Conservation (phyloP, 2,888 invertebrate genomes). For the Hypsopygia costalis region DNA sequence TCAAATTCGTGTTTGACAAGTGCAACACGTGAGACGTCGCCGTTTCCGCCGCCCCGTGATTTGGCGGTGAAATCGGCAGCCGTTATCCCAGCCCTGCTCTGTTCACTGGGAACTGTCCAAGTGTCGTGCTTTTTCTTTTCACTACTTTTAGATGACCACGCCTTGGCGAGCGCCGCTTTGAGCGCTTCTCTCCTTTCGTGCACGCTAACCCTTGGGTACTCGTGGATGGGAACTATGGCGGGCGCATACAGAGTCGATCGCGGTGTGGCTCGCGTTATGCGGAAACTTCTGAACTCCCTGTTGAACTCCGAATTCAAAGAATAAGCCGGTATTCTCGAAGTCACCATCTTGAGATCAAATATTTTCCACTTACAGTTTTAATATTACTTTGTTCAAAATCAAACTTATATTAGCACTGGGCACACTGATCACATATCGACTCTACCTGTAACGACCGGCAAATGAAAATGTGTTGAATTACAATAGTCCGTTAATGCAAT, state of each 20-base stretch:
- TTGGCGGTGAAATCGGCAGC: constrained; percentile 58
- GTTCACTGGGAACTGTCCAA: constrained; percentile 65
- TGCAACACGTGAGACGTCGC: constrained; percentile 63
- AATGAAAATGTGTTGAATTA: constrained; percentile 50
- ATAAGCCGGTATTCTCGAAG: constrained; percentile 83
- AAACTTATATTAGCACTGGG: constrained; percentile 62
- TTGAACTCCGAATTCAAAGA: constrained; percentile 82
- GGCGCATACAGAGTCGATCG: constrained; percentile 73
- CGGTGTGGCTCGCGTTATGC: constrained; percentile 74
- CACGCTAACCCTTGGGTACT: constrained; percentile 81
- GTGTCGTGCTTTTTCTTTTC: constrained; percentile 72
- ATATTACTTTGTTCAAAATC: constrained; percentile 53
- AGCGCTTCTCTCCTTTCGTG: constrained; percentile 75
- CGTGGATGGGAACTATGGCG: constrained; percentile 81
- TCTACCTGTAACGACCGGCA: constrained; percentile 53
- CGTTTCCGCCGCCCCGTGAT: constrained; percentile 40
- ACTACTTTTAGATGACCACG: constrained; percentile 69
- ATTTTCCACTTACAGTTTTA: constrained; percentile 56
- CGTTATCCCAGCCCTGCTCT: constrained; percentile 55
- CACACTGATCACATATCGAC: constrained; percentile 76
- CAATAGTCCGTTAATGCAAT: constrained; percentile 1
- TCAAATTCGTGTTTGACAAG: constrained; percentile 70
- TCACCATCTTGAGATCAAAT: constrained; percentile 82
- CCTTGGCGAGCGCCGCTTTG: constrained; percentile 74
- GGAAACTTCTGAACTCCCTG: constrained; percentile 81